Conservation (phyloP, 2,888 invertebrate genomes). For the Lepidocyrtinus sp. region DNA sequence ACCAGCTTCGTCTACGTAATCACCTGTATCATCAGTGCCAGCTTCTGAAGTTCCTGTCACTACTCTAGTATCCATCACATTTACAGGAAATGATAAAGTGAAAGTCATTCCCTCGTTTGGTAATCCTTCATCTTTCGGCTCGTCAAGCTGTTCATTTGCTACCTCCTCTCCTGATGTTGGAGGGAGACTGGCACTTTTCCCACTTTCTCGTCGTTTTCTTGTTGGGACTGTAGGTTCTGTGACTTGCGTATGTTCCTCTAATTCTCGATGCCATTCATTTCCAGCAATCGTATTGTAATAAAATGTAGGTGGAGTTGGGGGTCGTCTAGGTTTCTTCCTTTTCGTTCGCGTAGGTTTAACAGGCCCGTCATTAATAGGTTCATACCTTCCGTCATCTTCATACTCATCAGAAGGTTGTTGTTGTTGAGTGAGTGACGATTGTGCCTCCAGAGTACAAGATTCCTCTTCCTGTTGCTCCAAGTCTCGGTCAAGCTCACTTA, state of each 20-base stretch:
- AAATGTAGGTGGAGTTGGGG: constrained; percentile 55
- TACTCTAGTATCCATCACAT: not conserved
- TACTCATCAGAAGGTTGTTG: constrained; percentile 20
- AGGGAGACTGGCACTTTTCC: constrained; percentile 42
- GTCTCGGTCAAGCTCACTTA: constrained; percentile 60
- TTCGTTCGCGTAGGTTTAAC: constrained; percentile 63
- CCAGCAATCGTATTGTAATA: constrained; percentile 70
- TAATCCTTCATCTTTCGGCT: not conserved
- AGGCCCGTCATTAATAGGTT: constrained; percentile 65
- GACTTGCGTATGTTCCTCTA: constrained; percentile 52
- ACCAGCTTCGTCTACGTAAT: constrained; percentile 68
- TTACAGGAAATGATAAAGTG: not conserved
- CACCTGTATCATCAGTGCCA: constrained; percentile 51
- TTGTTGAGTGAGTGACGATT: too few species aligned
- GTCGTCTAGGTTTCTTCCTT: constrained; percentile 45
- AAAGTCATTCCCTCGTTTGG: not conserved
- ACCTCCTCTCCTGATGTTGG: constrained; percentile 30
- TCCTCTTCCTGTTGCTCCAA: constrained; percentile 16
- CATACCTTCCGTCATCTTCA: constrained; percentile 68
- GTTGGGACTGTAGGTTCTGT: constrained; percentile 31
- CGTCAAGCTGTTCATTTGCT: constrained; percentile 32
- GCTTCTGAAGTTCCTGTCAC: constrained; percentile 15
- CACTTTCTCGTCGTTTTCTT: constrained; percentile 51
- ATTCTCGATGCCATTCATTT: constrained; percentile 67
- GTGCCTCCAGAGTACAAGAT: not conserved